These are phyloP conservation scores for Nipponacmea schrenckii DNA, from an alignment of 2,888 invertebrate genomes.

Conservation along the genomic window DNA sequence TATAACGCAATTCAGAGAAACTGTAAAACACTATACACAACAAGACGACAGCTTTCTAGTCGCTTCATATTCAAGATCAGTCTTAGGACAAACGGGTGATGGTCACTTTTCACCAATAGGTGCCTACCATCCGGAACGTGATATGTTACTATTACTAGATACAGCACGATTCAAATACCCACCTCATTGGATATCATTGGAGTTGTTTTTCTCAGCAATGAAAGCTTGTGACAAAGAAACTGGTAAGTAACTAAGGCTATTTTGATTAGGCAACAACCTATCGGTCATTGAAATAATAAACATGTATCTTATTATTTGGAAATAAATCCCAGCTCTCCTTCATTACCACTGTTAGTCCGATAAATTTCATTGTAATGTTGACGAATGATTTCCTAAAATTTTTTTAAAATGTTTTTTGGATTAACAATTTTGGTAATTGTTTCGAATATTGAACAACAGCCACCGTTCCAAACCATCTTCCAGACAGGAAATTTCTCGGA, in stretches of 20 bases:
- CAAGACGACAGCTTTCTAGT: constrained; percentile 56
- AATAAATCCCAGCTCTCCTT: no score
- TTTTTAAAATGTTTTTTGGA: no score
- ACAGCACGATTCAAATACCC: constrained; percentile 69
- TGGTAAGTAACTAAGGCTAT: constrained; percentile 37
- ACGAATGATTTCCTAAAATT: no score
- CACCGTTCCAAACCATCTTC: no score
- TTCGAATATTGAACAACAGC: no score
- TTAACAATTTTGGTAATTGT: no score
- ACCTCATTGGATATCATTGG: constrained; percentile 66
- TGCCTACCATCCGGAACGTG: constrained; percentile 62
- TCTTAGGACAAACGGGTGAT: constrained; percentile 65
- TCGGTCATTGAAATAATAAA: neutral
- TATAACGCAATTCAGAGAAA: constrained; percentile 36
- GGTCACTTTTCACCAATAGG: constrained; percentile 68
- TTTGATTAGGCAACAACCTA: no score
- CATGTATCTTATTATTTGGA: neutral
- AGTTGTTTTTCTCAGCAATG: constrained; percentile 63
- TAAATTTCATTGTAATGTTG: no score
- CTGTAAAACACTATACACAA: constrained; percentile 35
- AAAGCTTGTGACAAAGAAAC: constrained; percentile 57
- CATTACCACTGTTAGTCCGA: no score
- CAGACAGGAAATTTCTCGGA: no score
- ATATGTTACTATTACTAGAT: constrained; percentile 65
- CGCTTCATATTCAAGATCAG: constrained; percentile 60